A percentile compares a stretch with the other conserved stretches of the same genome.
Conservation (phyloP, 1,140 invertebrate genomes). For the Sinonovacula constricta region DNA sequence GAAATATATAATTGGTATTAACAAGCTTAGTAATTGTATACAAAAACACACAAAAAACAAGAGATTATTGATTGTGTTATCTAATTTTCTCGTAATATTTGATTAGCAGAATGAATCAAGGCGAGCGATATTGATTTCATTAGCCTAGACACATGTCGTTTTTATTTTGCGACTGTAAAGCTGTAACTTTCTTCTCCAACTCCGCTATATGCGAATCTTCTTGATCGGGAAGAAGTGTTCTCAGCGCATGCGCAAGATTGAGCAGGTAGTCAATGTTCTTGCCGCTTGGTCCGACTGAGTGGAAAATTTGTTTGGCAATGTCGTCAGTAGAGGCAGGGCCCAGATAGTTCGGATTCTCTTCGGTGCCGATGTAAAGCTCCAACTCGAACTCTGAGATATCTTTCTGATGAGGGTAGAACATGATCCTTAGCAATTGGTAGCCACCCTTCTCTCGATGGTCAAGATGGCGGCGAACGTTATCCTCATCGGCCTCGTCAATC, state of each 20-base stretch:
- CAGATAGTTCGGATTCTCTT: conserved; percentile 86
- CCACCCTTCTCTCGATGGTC: conserved; percentile 91
- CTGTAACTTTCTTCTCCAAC: conserved; percentile 81
- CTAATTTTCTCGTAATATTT: no score
- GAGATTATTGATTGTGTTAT: no score
- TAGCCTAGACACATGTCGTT: no score
- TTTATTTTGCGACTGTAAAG: no score
- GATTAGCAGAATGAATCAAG: no score
- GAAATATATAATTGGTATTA: no score
- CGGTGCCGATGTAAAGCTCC: conserved; percentile 90
- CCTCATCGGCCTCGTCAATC: conserved; percentile 85
- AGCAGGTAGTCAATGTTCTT: conserved; percentile 93
- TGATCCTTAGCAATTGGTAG: conserved; percentile 63
- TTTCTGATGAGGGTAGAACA: conserved; percentile 65
- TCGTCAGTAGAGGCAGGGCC: conserved; percentile 84
- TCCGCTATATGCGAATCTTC: conserved; percentile 85
- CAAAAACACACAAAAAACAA: no score
- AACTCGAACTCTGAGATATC: conserved; percentile 82
- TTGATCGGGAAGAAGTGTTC: conserved; percentile 84
- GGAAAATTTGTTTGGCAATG: conserved; percentile 89
- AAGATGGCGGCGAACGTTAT: conserved; percentile 87
- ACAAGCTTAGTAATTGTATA: no score
- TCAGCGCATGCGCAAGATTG: conserved; percentile 89
- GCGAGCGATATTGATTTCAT: no score
- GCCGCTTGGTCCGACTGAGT: conserved; percentile 89